Evolutionary conservation across 2,888 invertebrate species (phyloP), one percentile per base, ranked within the genome.

Genomic region (Cosmopolites sordidus): DNA sequence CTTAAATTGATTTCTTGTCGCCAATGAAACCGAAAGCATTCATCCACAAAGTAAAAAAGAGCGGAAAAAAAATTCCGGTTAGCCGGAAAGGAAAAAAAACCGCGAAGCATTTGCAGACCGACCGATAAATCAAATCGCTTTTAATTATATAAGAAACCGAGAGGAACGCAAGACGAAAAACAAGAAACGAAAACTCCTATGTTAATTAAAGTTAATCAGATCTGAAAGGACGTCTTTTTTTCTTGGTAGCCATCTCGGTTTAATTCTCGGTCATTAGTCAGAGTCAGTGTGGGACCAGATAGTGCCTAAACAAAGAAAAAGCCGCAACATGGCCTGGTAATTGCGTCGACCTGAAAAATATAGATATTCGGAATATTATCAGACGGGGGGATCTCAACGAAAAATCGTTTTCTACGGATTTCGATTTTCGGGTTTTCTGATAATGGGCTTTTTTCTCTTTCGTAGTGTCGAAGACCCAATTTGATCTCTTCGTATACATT

Each of bases 171-270:
- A 50, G 44, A 48, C 22, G 43, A 56, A 42, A 44, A 49, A 52
- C 33, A 37, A 48, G 48, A 48, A 53, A 46, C 50, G 56, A 53
- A 56, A 53, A 53, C 53, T 46, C 53, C 64, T 61, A 64, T 63
- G 64, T 66, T 66, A 65, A 66, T 66, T 66, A 66, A 64, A 62
- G 59, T 58, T 62, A 64, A 66, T 66, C 64, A 63, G 66, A 66
- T 66, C 60, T 57, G 58, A 62, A 62, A 60, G 59, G 63, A 54
- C 63, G 61, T 63, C 62, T 64, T 60, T 63, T 58, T 62, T 64
- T 64, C 61, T 60, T 61, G 53, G 53, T 60, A 58, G 58, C 63
- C 60, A 62, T 62, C 62, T 61, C 60, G 53, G 52, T 59, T 62
- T 62, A 63, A 64, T 63, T 62, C 64, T 60, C 51, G 58, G 52